A percentile compares a stretch with the other conserved stretches of the same genome.
Conservation (phyloP, 1,140 invertebrate genomes). For the Metaphire vulgaris region DNA sequence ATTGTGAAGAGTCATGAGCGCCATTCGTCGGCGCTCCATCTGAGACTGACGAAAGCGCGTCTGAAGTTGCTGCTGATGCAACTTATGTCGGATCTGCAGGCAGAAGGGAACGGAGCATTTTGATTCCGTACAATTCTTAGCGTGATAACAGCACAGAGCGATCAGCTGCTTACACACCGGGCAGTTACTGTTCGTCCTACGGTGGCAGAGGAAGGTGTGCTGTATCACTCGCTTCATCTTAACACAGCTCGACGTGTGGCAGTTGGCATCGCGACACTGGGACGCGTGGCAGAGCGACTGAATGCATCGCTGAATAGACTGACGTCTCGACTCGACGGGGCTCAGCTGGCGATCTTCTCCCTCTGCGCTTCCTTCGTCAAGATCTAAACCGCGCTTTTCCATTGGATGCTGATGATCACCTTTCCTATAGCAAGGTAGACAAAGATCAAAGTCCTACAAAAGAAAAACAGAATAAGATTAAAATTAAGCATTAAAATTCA, state of each 20-base stretch:
- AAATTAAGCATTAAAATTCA: too few relatives aligned
- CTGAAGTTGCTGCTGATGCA: constrained; percentile 92
- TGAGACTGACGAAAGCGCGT: constrained; percentile 82
- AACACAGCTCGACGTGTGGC: constrained; percentile 86
- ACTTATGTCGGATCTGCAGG: constrained; percentile 92
- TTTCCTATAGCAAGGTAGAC: constrained; percentile 4
- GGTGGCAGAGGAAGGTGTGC: constrained; percentile 89
- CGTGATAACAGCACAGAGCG: constrained; percentile 95
- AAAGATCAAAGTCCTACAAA: constrained; percentile 58
- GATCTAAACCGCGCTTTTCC: constrained; percentile 73
- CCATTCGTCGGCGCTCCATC: constrained; percentile 75
- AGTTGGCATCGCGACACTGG: constrained; percentile 97
- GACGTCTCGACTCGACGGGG: constrained; percentile 75
- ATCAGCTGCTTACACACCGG: constrained; percentile 98
- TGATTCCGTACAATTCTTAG: constrained; percentile 86
- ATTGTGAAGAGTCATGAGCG: constrained; percentile 59
- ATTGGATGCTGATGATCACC: constrained; percentile 82
- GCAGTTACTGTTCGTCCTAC: constrained; percentile 83
- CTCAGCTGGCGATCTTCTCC: constrained; percentile 63
- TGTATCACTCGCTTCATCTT: constrained; percentile 98
- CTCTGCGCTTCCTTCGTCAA: constrained; percentile 54
- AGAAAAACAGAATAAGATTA: too few relatives aligned
- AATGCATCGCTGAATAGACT: constrained; percentile 94
- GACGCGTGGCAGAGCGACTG: constrained; percentile 92
- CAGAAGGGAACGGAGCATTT: constrained; percentile 99